phyloP scores from a whole-genome alignment of 2,113 vertebrate genomes.

The Acanthochromis polyacanthus region DNA sequence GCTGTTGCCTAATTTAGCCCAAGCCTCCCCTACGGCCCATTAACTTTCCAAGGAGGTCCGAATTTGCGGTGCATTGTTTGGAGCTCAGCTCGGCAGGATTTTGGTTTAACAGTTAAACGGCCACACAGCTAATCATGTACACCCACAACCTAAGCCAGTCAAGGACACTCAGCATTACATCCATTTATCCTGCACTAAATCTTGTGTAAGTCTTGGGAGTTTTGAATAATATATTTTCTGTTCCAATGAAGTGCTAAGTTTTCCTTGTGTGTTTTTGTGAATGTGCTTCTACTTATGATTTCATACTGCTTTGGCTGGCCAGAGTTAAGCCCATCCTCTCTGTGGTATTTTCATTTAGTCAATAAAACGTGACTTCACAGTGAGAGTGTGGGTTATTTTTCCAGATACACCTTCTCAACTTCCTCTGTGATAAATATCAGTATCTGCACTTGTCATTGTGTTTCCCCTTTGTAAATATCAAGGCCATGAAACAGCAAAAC shows the following conservation, averaged over 20 bases:
- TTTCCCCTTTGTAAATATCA: constrained; percentile 21
- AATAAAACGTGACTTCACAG: constrained; percentile 56
- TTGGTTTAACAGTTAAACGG: constrained; percentile 68
- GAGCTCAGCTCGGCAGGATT: constrained; percentile 46
- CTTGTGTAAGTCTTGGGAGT: constrained; percentile 8
- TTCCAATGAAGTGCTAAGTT: constrained; percentile 31
- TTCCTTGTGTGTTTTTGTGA: constrained; percentile 19
- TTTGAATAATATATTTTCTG: constrained; percentile 49
- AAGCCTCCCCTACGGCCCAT: constrained; percentile 52
- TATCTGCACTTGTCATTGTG: neutral
- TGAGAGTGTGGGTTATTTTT: constrained; percentile 40
- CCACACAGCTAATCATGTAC: constrained; percentile 59
- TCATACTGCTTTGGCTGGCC: constrained; percentile 24
- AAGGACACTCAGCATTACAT: constrained; percentile 52
- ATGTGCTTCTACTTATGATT: constrained; percentile 38
- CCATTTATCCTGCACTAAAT: constrained; percentile 59
- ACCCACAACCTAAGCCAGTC: constrained; percentile 56
- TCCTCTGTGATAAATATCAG: constrained; percentile 44
- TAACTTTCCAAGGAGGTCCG: constrained; percentile 57
- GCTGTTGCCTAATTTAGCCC: constrained; percentile 63
- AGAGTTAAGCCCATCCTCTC: constrained; percentile 49
- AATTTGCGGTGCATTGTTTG: constrained; percentile 35
- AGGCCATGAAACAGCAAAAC: neutral
- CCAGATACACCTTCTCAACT: constrained; percentile 37
- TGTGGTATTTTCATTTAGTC: constrained; percentile 67